Percentiles rank a stretch among this genome's conserved stretches.
Conservation (phyloP, 2,797 vertebrate genomes). For the Synanceia verrucosa region DNA sequence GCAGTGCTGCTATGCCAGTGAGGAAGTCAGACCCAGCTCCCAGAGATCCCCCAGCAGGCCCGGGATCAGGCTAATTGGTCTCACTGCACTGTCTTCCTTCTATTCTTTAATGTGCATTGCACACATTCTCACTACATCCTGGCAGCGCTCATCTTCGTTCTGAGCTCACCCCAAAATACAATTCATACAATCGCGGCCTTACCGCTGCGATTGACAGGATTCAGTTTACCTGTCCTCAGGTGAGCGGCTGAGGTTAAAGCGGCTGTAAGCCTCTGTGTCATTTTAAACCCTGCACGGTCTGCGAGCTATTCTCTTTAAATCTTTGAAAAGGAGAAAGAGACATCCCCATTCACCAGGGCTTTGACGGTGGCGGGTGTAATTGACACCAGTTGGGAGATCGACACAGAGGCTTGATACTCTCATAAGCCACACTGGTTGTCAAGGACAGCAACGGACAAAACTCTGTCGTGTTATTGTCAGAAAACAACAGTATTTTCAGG, state of each 20-base stretch:
- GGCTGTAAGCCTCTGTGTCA: constrained; percentile 26
- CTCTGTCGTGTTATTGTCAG: neutral
- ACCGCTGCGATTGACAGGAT: neutral
- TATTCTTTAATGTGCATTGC: constrained; percentile 1
- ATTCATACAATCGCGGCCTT: neutral
- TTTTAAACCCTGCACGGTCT: constrained; percentile 38
- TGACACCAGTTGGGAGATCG: constrained; percentile 44
- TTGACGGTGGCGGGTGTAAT: constrained; percentile 46
- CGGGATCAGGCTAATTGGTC: constrained; percentile 68
- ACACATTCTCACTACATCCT: neutral
- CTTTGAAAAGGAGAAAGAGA: constrained; percentile 51
- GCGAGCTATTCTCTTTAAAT: constrained; percentile 46
- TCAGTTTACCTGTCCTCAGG: constrained; percentile 31
- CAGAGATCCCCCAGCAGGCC: constrained; percentile 26
- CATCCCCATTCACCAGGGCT: constrained; percentile 40
- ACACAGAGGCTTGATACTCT: constrained; percentile 29
- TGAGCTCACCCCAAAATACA: neutral
- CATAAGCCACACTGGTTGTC: constrained; percentile 17
- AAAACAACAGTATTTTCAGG: constrained; percentile 29
- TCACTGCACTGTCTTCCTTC: constrained; percentile 40
- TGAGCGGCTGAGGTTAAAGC: constrained; percentile 4
- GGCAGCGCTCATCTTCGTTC: neutral
- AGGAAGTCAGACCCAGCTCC: constrained; percentile 36
- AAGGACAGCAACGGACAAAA: constrained; percentile 4
- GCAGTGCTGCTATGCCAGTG: constrained; percentile 27